Conservation (phyloP, 2,113 vertebrate species). For the Pluvialis apricaria region DNA sequence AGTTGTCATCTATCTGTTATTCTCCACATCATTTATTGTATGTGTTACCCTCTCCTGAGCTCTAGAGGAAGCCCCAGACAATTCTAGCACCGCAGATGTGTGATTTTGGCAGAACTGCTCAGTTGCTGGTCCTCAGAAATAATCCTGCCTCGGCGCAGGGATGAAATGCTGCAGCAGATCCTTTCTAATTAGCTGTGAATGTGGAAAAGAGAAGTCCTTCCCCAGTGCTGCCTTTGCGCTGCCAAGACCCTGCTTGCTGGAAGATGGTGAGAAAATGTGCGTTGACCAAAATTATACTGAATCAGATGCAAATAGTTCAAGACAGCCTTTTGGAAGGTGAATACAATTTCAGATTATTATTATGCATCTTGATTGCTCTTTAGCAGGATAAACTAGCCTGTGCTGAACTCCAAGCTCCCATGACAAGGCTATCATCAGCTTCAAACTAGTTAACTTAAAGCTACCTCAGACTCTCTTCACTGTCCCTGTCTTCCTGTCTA, state of each 20-base stretch:
- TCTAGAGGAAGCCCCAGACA: neutral
- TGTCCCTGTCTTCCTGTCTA: neutral
- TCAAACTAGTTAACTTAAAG: neutral
- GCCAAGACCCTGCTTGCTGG: neutral
- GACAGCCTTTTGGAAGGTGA: neutral
- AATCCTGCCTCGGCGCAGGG: neutral
- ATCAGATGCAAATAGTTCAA: neutral
- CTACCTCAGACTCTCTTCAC: neutral
- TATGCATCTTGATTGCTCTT: neutral
- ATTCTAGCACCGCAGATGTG: neutral
- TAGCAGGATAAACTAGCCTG: neutral
- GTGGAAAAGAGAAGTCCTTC: neutral
- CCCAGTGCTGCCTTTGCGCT: neutral
- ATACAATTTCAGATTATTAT: neutral
- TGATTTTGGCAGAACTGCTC: neutral
- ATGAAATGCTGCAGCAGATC: neutral
- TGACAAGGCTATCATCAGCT: neutral
- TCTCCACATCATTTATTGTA: neutral
- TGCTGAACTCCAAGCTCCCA: neutral
- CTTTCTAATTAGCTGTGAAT: neutral
- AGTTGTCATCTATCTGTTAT: neutral
- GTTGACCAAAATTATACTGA: neutral
- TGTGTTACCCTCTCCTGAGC: neutral
- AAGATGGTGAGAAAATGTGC: neutral
- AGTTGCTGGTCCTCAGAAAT: neutral